These are phyloP conservation scores for Danionella cerebrum DNA, from an alignment of 2,113 vertebrate species.

Conservation along the genomic window DNA sequence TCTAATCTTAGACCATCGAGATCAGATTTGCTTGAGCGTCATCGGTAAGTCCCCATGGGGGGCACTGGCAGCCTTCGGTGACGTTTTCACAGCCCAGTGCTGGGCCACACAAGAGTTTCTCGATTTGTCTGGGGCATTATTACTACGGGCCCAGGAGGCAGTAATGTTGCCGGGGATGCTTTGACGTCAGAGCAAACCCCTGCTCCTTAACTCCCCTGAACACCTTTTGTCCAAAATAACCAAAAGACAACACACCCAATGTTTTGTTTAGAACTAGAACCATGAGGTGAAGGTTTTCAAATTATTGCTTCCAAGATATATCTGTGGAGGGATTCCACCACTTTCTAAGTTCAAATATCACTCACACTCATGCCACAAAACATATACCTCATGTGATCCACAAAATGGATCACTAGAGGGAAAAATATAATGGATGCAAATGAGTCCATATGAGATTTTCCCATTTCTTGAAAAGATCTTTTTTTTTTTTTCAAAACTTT, in stretches of 20 bases:
- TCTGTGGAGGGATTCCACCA: too few relatives aligned
- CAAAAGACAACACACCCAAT: not conserved
- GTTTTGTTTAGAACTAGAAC: not conserved
- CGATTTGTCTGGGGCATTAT: slow-evolving; percentile 34
- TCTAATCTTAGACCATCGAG: slow-evolving; percentile 34
- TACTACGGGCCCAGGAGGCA: slow-evolving; percentile 11
- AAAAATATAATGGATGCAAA: too few relatives aligned
- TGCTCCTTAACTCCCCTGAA: slow-evolving; percentile 14
- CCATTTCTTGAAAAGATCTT: too few relatives aligned
- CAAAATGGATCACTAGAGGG: too few relatives aligned
- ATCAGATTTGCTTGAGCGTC: slow-evolving; percentile 27
- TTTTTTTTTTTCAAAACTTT: too few relatives aligned
- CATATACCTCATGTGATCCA: too few relatives aligned
- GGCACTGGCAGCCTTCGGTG: not conserved
- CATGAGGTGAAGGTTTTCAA: slow-evolving; percentile 31
- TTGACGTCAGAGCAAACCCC: slow-evolving; percentile 43
- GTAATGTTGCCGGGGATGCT: slow-evolving; percentile 35
- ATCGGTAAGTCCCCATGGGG: slow-evolving; percentile 2
- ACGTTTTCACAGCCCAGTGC: slow-evolving; percentile 11
- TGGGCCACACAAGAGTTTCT: slow-evolving; percentile 18
- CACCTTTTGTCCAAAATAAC: not conserved
- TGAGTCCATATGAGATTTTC: too few relatives aligned
- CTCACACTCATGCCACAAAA: too few relatives aligned
- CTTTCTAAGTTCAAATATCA: too few relatives aligned
- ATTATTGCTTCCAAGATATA: slow-evolving; percentile 52